Evolutionary conservation across 2,797 vertebrate species (phyloP).

Genomic region (Gobio occitaniae): DNA sequence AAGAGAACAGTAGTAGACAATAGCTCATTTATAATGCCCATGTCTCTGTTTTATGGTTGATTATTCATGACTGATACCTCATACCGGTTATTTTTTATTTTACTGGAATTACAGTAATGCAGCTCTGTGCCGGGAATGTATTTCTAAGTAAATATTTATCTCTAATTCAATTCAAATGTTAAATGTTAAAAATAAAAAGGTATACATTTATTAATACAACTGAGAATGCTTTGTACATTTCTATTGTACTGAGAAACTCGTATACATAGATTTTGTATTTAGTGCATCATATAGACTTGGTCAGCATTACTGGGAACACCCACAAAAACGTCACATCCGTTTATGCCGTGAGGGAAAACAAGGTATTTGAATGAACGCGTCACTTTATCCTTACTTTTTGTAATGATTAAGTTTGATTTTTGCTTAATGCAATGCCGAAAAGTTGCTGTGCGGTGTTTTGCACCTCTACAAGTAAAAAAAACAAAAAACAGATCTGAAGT

Average conservation of each 20-base stretch:
- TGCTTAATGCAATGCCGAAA: no score
- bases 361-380: no score
- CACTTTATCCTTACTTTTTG: no score
- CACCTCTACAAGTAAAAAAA: no score
- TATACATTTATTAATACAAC: background rate
- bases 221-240: background rate
- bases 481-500: no score
- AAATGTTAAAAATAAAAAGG: background rate
- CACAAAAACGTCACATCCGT: no score
- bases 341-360: no score
- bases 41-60: slow-evolving; percentile 9
- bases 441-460: no score
- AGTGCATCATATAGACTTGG: background rate
- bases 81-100: background rate
- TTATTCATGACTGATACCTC: slow-evolving; percentile 10
- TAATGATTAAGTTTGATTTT: no score
- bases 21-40: slow-evolving; percentile 7
- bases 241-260: background rate
- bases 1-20: slow-evolving; percentile 6
- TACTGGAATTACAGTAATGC: background rate
- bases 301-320: no score
- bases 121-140: background rate
- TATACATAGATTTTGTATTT: background rate
- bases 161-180: background rate
- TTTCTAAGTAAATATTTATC: background rate